Percentiles rank a stretch among this genome's conserved stretches.
These are phyloP conservation scores for Poeciliopsis occidentalis DNA, from an alignment of 2,113 vertebrate species.

Conservation along the genomic window DNA sequence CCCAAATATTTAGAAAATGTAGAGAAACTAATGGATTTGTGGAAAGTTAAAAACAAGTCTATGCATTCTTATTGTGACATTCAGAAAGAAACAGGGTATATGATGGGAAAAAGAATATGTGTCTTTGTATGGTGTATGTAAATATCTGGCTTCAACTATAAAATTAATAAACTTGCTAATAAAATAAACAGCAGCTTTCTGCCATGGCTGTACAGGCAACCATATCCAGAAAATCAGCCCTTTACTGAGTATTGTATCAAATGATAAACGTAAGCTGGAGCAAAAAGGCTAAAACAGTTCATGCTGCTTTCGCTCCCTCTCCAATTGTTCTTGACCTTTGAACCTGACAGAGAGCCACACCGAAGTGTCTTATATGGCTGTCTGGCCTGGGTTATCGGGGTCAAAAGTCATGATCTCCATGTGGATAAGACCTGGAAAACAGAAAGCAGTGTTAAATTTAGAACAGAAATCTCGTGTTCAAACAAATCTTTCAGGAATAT, in stretches of 20 bases:
- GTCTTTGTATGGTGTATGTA: neutral
- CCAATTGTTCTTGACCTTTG: constrained; percentile 6
- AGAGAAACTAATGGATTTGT: neutral
- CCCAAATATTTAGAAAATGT: neutral
- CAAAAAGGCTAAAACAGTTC: neutral
- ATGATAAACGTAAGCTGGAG: neutral
- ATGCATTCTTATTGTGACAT: neutral
- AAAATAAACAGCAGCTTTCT: neutral
- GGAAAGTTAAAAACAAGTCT: neutral
- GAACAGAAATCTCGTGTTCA: neutral
- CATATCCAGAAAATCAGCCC: constrained; percentile 2
- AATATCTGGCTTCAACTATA: no score
- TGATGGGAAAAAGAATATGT: neutral
- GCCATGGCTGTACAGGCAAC: neutral
- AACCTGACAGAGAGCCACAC: neutral
- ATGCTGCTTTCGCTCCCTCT: neutral
- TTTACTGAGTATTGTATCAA: neutral
- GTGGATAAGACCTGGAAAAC: constrained; percentile 79
- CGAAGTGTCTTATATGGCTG: constrained; percentile 64
- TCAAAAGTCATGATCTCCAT: constrained; percentile 87
- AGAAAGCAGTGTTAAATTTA: neutral
- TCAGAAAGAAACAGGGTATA: neutral
- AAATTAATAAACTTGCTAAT: neutral
- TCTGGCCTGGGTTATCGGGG: constrained; percentile 76
- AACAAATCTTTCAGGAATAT: neutral